Base-by-base conservation (phyloP, 2,113 vertebrate species). In the Irena cyanogastra region DNA sequence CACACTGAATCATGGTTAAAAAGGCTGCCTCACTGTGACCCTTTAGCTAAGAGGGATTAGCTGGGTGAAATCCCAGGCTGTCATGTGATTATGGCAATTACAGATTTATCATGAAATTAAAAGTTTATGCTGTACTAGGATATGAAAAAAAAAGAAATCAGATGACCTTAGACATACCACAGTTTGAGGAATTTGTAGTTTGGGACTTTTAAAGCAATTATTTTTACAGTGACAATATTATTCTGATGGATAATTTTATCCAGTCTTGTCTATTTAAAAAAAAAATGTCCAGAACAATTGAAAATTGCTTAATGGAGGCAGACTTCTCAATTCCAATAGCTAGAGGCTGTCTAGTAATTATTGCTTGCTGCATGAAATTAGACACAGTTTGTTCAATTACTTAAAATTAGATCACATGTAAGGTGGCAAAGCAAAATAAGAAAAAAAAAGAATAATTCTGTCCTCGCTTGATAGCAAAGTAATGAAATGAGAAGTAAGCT, bases 361-460 rank as follows among this genome's bases (percentile, higher is more conserved):
- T 98, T 98, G 97, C 96, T 97, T 98, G 96, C 97, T 98, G 97
- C 97, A 98, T 98, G 97, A 98, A 98, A 98, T 98, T 98, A 98
- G 97, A 97, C 97, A 98, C 97, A 98, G 98, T 98, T 98, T 98
- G 97, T 98, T 98, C 97, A 98, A 98, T 98, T 98, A 98, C 97
- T 97, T 98, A 98, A 98, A 98, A 97, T 98, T 97, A 98, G 97
- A 98, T 98, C 98, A 98, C 97, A 98, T 98, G 97, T 97, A 98
- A 98, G 98, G 97, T 98, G 97, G 98, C 97, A 98, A 96, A 95
- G 85, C 31, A 64, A 88, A 97, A 97, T 93, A 81, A 93, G 71
- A 72, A 92, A 94, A 81, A 94, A 91, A 93, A 77, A 75, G 83
- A 92, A 94, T 83, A 69, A 97, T 94, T 97, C 97, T 97, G 79